Percentiles rank a stretch among this genome's conserved stretches.
These are phyloP conservation scores for Proctacanthus coquilletti DNA, from an alignment of 1,140 invertebrate species.

Conservation along the genomic window DNA sequence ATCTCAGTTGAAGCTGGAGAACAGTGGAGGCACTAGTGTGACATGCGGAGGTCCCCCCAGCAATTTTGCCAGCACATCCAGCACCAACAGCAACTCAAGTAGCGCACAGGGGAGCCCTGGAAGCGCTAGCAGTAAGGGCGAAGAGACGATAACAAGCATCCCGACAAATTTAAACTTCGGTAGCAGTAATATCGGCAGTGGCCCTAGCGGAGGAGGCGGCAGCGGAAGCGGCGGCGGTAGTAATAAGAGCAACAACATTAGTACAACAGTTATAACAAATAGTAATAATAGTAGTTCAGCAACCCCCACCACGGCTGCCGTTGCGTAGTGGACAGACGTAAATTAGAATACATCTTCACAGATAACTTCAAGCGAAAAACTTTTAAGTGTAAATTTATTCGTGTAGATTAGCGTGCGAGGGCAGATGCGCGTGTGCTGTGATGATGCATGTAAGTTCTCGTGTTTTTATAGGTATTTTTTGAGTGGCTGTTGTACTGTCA, in stretches of 20 bases:
- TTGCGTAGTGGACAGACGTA: slow-evolving; percentile 25
- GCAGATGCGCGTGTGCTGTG: no score
- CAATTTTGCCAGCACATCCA: not conserved
- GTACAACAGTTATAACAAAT: slow-evolving; percentile 13
- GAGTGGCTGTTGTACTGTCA: no score
- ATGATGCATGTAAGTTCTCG: no score
- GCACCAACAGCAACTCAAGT: no score
- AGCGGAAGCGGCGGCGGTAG: slow-evolving; percentile 26
- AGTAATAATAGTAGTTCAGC: not conserved
- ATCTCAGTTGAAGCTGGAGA: not conserved
- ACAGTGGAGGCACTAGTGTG: not conserved
- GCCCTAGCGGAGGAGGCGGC: slow-evolving; percentile 20
- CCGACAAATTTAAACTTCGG: no score
- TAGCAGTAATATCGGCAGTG: slow-evolving; percentile 15
- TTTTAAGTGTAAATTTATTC: not conserved
- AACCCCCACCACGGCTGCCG: slow-evolving; percentile 21
- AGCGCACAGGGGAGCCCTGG: no score
- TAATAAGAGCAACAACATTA: slow-evolving; percentile 27
- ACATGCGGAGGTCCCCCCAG: not conserved
- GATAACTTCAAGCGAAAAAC: slow-evolving; percentile 1
- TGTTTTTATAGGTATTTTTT: no score
- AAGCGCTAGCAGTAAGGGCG: no score
- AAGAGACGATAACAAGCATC: no score
- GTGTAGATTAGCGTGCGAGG: no score
- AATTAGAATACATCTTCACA: not conserved